Base-by-base conservation (phyloP, 1,140 invertebrate species). In the Gryon sp. region DNA sequence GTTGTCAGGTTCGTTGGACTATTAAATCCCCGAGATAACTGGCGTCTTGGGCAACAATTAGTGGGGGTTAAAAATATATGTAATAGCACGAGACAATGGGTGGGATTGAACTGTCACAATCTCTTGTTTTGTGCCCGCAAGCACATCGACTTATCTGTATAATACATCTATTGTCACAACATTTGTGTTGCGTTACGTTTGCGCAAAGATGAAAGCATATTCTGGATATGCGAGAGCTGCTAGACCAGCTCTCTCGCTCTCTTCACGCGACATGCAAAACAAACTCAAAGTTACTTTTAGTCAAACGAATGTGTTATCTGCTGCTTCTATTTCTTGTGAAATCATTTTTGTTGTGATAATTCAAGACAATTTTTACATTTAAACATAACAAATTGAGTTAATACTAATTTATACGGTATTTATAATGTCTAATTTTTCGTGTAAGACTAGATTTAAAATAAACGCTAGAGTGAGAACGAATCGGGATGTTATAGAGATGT, bases 81-180 rank as follows among this genome's bases (percentile, higher is more conserved):
- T n/a, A n/a, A n/a, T n/a, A n/a, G n/a, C n/a, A n/a, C n/a, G n/a
- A 65, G 36, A 57, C 46, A 43, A 60, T 53, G 14, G 26, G 6
- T 15, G 14, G 19, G 38, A 18, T 26, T 70, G 26, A 45, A 70
- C 45, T 52, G 46, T 36, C 11, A 22, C 26, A 43, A 41, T 70
- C 45, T 60, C 28, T 32, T 60, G 28, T 43, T 60, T 26, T 28
- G 66, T 53, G 19, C 52, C 36, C 53, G 14, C 16, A 45, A 60
- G 55, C 53, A n/a, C n/a, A 45, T 53, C 24, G 38, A 53, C 66
- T 70, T 70, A 70, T 60, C 55, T 70, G 53, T 53, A 70, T 70
- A 53, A 62, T 30, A 50, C 55, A 70, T 70, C 53, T 70, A 62
- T 70, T 70, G 66, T 70, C 66, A 70, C n/a, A 70, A 70, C 55